These are phyloP conservation scores for Mimumesa dahlbomi DNA, from an alignment of 2,888 invertebrate genomes.

Conservation along the genomic window DNA sequence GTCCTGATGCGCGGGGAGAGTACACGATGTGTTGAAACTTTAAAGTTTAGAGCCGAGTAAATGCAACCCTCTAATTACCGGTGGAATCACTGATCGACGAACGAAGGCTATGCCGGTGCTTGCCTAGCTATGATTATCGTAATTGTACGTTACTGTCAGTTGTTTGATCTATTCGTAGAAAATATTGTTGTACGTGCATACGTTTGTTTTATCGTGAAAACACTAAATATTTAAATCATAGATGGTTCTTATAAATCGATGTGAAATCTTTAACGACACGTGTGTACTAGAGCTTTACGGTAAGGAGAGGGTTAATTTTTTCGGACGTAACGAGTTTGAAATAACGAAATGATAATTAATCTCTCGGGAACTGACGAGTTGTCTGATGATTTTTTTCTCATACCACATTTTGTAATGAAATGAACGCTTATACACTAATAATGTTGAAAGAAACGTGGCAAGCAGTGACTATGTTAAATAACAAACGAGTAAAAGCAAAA, in stretches of 20 bases:
- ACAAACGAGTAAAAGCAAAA: too few species aligned
- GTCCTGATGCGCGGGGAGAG: constrained; percentile 79
- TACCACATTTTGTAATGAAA: constrained; percentile 33
- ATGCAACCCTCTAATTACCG: constrained; percentile 34
- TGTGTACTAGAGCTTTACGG: neutral
- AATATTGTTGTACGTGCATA: too few species aligned
- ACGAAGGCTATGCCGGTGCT: too few species aligned
- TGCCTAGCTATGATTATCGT: too few species aligned
- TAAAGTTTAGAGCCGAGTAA: constrained; percentile 59
- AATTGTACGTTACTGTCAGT: too few species aligned
- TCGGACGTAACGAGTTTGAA: constrained; percentile 1
- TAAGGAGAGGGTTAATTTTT: constrained; percentile 24
- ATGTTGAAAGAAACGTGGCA: constrained; percentile 60
- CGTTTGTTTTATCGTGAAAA: too few species aligned
- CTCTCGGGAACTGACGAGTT: constrained; percentile 1
- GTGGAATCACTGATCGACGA: too few species aligned
- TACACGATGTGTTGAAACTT: too few species aligned
- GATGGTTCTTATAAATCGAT: too few species aligned
- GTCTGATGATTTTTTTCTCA: constrained; percentile 14
- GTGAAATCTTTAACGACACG: neutral
- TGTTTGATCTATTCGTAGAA: too few species aligned
- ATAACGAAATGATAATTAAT: constrained; percentile 22
- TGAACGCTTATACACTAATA: constrained; percentile 73
- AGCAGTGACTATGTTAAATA: constrained; percentile 59
- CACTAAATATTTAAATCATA: neutral